Evolutionary conservation across 2,113 vertebrate genomes (phyloP), one percentile per base, ranked within the genome.

Genomic region (Heloderma charlesbogerti): DNA sequence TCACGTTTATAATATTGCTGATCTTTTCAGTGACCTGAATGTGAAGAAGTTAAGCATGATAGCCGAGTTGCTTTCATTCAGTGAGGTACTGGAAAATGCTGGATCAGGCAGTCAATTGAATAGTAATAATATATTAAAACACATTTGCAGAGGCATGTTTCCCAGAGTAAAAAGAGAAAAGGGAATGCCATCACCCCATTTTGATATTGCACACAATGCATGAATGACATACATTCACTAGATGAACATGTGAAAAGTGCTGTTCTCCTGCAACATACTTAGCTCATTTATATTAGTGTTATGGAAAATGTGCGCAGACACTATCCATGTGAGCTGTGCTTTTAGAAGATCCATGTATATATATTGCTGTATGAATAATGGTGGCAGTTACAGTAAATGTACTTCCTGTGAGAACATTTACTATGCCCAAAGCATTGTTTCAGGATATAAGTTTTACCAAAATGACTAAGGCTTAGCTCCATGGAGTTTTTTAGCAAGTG

Each of bases 41-140:
- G 48, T 90, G 60, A 90, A 75, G 43, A 77, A 79, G 82, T 77
- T 85, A 90, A 86, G 34, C 60, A 85, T 66, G 57, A 37, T 9
- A 51, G 83, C 31, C 10, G 9, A 69, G n/a, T 48, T 4, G n/a
- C 89, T 87, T 81, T 85, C 72, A 85, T 90, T 88, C 63, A 71
- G 2, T 82, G 43, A 71, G 90, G 5, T 93, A 40, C 79, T 95
- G 86, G 51, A 67, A 91, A 74, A n/a, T 34, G 18, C 88, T 93
- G 80, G 27, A 57, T 87, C 83, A 91, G 7, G 75, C 45, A 80
- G 25, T 85, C 25, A 87, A 60, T 78, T 87, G 60, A 0, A 0
- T 72, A 54, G 88, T 92, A 86, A 86, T 69, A 89, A 45, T 43
- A 77, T 66, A 60, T 60, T 40, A 27, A 87, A 94, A 89, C 18